These are phyloP conservation scores for Rhyacophila brunnea DNA, from an alignment of 1,140 invertebrate species.

Conservation along the genomic window DNA sequence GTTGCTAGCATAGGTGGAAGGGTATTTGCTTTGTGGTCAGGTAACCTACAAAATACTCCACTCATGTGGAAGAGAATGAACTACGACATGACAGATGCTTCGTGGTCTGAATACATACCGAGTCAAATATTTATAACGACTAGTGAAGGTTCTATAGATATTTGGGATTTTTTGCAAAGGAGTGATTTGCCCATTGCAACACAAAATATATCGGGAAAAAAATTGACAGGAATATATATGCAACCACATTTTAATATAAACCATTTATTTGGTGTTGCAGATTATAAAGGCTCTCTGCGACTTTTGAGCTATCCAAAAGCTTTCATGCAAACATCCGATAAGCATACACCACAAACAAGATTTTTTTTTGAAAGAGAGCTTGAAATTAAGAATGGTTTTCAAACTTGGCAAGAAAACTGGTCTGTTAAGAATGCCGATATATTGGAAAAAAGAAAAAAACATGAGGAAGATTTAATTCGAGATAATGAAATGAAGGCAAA, in stretches of 20 bases:
- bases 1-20: constrained; percentile 60
- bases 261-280: constrained; percentile 56
- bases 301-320: constrained; percentile 56
- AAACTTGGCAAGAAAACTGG: constrained; percentile 46
- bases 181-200: constrained; percentile 52
- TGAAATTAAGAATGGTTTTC: constrained; percentile 45
- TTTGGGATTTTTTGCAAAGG: constrained; percentile 58
- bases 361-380: constrained; percentile 45
- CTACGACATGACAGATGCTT: constrained; percentile 52
- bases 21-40: constrained; percentile 60
- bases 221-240: constrained; percentile 54
- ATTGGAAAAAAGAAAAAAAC: constrained; percentile 45
- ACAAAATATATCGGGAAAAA: constrained; percentile 43
- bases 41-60: constrained; percentile 48
- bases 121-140: constrained; percentile 53
- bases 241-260: constrained; percentile 50
- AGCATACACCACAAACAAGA: constrained; percentile 40
- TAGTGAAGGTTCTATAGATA: constrained; percentile 56
- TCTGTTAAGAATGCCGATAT: constrained; percentile 47
- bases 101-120: constrained; percentile 53
- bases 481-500: constrained; percentile 38
- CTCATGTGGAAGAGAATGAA: constrained; percentile 55
- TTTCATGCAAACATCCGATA: constrained; percentile 46
- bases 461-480: constrained; percentile 40
- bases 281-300: constrained; percentile 61